Conservation (phyloP, 1,140 invertebrate species). For the Trissolcus basalis region DNA sequence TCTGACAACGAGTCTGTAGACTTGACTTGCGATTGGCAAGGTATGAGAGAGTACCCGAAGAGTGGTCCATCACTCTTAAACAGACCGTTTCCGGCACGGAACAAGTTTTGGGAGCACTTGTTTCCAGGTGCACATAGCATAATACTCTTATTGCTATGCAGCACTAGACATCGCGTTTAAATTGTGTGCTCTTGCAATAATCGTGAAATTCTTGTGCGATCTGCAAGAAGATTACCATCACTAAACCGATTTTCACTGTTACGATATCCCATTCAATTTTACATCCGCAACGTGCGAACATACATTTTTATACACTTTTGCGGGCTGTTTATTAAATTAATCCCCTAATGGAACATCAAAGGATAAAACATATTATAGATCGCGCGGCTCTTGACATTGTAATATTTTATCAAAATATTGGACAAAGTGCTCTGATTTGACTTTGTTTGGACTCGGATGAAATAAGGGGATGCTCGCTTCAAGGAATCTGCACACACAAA, state of each 20-base stretch:
- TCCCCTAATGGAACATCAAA: too few relatives aligned
- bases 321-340: too few relatives aligned
- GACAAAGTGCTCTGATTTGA: slow-evolving; percentile 7
- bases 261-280: slow-evolving; percentile 19
- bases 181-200: slow-evolving; percentile 27
- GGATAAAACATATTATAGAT: too few relatives aligned
- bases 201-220: slow-evolving; percentile 43
- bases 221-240: slow-evolving; percentile 26
- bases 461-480: slow-evolving; percentile 1
- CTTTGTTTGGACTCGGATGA: background rate
- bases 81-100: slow-evolving; percentile 49
- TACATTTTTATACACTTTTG: slow-evolving; percentile 15
- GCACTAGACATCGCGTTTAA: slow-evolving; percentile 37
- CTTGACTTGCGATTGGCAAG: slow-evolving; percentile 36
- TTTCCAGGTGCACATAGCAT: slow-evolving; percentile 48
- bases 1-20: slow-evolving; percentile 4
- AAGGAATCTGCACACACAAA: slow-evolving; percentile 13
- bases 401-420: background rate
- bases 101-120: slow-evolving; percentile 54
- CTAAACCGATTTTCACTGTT: slow-evolving; percentile 40
- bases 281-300: background rate
- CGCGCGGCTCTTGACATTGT: too few relatives aligned
- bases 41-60: slow-evolving; percentile 26
- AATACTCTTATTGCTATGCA: slow-evolving; percentile 50
- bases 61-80: slow-evolving; percentile 55